These are phyloP conservation scores for Propsilocerus akamusi DNA, from an alignment of 1,140 invertebrate genomes.

Conservation along the genomic window DNA sequence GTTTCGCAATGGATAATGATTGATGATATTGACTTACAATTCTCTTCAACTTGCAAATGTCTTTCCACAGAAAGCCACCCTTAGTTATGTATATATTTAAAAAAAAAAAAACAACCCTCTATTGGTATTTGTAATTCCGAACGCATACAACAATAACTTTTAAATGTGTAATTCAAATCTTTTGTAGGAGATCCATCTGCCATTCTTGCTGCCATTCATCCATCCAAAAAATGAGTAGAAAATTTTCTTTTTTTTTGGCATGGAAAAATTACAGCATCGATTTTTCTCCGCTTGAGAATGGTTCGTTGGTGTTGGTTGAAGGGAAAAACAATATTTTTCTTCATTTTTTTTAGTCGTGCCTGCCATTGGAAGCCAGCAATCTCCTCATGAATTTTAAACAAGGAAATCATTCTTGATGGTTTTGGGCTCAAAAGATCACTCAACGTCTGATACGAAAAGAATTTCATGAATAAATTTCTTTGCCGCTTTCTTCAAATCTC, in stretches of 20 bases:
- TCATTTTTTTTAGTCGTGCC: neutral
- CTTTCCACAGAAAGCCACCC: too few species aligned
- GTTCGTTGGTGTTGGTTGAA: neutral
- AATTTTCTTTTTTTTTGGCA: neutral
- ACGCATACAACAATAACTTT: neutral
- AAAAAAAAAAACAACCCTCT: too few species aligned
- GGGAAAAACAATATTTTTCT: neutral
- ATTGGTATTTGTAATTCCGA: neutral
- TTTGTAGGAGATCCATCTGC: neutral
- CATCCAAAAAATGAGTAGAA: neutral
- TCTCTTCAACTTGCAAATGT: too few species aligned
- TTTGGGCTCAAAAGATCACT: constrained; percentile 1
- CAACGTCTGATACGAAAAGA: neutral
- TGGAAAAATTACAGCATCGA: neutral
- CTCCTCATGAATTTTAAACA: constrained; percentile 3
- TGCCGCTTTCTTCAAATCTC: neutral
- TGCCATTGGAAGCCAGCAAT: neutral
- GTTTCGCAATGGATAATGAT: too few species aligned
- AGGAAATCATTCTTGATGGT: constrained; percentile 1
- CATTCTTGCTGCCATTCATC: neutral
- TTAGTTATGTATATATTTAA: too few species aligned
- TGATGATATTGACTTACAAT: too few species aligned
- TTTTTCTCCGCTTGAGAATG: neutral
- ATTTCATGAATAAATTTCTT: neutral
- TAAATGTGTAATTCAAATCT: constrained; percentile 1